Conservation (phyloP, 1,140 invertebrate species). For the Drosophila burlai region DNA sequence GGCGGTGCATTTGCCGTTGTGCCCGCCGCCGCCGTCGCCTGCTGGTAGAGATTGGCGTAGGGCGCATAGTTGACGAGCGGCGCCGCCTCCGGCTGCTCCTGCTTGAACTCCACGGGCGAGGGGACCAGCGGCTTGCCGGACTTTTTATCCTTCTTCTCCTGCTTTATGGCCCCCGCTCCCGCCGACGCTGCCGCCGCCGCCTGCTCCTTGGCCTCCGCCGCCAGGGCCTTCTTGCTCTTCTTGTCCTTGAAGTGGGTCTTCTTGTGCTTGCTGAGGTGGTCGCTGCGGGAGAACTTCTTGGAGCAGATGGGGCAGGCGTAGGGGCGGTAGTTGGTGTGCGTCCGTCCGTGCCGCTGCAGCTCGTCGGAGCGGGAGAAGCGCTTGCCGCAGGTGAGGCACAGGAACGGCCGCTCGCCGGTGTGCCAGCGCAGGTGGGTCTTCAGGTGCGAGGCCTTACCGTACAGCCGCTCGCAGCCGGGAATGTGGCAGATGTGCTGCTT, state of each 20-base stretch:
- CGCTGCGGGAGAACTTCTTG: constrained; percentile 93
- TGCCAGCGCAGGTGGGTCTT: constrained; percentile 95
- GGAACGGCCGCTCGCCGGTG: constrained; percentile 91
- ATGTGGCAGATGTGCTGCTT: constrained; percentile 96
- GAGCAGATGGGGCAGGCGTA: constrained; percentile 91
- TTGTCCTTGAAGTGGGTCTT: constrained; percentile 89
- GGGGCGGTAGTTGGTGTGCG: constrained; percentile 93
- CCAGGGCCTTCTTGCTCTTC: constrained; percentile 77
- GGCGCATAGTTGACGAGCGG: constrained; percentile 55
- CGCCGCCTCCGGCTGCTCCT: constrained; percentile 63
- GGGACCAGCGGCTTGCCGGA: not conserved
- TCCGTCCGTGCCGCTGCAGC: constrained; percentile 92
- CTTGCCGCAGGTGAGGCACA: constrained; percentile 93
- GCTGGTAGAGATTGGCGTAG: constrained; percentile 76
- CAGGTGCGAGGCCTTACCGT: constrained; percentile 96
- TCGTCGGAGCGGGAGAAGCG: constrained; percentile 95
- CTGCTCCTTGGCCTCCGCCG: constrained; percentile 76
- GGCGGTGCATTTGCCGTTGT: constrained; percentile 24
- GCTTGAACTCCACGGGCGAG: constrained; percentile 65
- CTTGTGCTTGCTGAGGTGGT: constrained; percentile 93
- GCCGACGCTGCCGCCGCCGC: constrained; percentile 38
- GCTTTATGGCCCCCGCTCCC: constrained; percentile 51
- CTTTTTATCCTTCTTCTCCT: constrained; percentile 60
- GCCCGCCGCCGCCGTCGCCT: constrained; percentile 23
- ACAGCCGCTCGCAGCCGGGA: constrained; percentile 95